Conservation (phyloP, 1,140 invertebrate species). For the Atopsyche davidsoni region DNA sequence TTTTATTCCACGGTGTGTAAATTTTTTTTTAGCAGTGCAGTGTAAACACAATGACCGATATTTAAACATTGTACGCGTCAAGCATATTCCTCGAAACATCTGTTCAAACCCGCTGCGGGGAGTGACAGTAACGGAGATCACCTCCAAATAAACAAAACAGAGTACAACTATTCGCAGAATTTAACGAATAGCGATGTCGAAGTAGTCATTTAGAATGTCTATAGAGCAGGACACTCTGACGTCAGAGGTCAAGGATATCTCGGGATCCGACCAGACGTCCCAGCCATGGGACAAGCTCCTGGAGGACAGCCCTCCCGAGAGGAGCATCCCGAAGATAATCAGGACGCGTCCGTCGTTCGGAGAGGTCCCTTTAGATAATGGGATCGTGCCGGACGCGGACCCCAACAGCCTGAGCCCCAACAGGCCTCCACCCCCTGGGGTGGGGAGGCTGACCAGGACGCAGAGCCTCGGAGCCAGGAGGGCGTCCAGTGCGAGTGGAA, state of each 20-base stretch:
- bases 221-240: slow-evolving; percentile 25
- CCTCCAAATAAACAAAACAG: no score
- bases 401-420: slow-evolving; percentile 38
- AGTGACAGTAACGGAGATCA: no score
- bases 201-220: slow-evolving; percentile 15
- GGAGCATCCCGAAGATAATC: slow-evolving; percentile 41
- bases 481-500: slow-evolving; percentile 40
- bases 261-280: slow-evolving; percentile 42
- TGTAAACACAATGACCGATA: no score
- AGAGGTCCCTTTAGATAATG: slow-evolving; percentile 37
- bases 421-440: slow-evolving; percentile 25
- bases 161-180: no score
- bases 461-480: slow-evolving; percentile 44
- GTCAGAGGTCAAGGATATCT: slow-evolving; percentile 39
- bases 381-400: slow-evolving; percentile 35
- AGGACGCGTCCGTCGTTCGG: slow-evolving; percentile 44
- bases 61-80: no score
- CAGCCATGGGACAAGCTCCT: slow-evolving; percentile 45
- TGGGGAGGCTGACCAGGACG: slow-evolving; percentile 39
- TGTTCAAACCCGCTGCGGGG: no score
- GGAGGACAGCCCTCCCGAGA: slow-evolving; percentile 38
- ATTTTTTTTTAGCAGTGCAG: no score
- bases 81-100: no score
- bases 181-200: no score
- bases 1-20: no score